phyloP scores from a whole-genome alignment of 2,888 invertebrate genomes.

The Tiliacea citrago region DNA sequence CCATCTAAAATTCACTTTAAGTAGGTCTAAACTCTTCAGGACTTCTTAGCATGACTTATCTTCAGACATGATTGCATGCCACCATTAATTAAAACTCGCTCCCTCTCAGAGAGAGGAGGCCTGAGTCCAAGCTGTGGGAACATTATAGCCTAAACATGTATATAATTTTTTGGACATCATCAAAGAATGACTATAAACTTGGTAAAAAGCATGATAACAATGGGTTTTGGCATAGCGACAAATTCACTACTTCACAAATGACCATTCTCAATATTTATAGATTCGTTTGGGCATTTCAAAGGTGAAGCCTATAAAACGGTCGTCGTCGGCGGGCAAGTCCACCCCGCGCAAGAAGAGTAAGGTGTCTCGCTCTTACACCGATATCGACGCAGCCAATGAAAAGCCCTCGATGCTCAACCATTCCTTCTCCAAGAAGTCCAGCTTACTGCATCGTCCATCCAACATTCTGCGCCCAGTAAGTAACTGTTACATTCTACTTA shows the following conservation, averaged over 20 bases:
- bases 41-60: background rate
- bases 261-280: constrained; percentile 82
- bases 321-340: constrained; percentile 84
- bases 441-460: constrained; percentile 92
- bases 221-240: constrained; percentile 37
- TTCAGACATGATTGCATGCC: constrained; percentile 3
- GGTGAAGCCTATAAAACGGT: constrained; percentile 87
- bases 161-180: background rate
- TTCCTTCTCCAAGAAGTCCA: constrained; percentile 89
- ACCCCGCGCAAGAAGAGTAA: constrained; percentile 88
- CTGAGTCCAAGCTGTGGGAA: background rate
- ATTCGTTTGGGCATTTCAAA: constrained; percentile 88
- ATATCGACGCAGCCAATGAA: constrained; percentile 86
- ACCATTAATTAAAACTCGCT: background rate
- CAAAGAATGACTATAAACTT: background rate
- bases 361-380: constrained; percentile 83
- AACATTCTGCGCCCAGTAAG: constrained; percentile 93
- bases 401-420: constrained; percentile 91
- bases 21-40: background rate
- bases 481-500: constrained; percentile 63
- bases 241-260: constrained; percentile 54
- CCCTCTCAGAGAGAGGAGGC: background rate
- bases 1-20: background rate
- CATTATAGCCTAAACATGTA: too few species aligned
- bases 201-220: constrained; percentile 22